A percentile compares a stretch with the other conserved stretches of the same genome.
These are phyloP conservation scores for Pedetes capensis DNA, from an alignment of 2,113 vertebrate genomes.

Conservation along the genomic window DNA sequence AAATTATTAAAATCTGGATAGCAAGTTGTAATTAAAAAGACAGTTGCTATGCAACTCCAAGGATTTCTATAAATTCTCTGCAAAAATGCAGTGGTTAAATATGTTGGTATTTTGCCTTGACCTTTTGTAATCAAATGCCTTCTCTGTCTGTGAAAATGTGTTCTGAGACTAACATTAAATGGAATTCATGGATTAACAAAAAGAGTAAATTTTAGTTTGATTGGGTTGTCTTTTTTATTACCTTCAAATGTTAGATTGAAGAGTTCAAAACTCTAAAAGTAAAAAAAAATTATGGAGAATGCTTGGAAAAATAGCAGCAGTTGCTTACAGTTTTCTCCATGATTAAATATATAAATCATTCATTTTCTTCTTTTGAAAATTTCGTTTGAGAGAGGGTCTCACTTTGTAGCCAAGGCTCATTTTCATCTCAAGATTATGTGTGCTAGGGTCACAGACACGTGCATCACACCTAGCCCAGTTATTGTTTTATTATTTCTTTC, in stretches of 20 bases:
- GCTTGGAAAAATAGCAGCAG: not conserved
- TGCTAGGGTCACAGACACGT: no score
- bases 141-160: constrained; percentile 66
- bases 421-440: no score
- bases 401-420: no score
- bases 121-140: constrained; percentile 81
- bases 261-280: constrained; percentile 60
- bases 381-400: no score
- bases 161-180: constrained; percentile 68
- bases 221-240: constrained; percentile 69
- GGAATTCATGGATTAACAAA: constrained; percentile 44
- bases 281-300: constrained; percentile 54
- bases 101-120: constrained; percentile 81
- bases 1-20: constrained; percentile 83
- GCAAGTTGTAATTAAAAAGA: constrained; percentile 81
- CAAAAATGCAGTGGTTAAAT: constrained; percentile 79
- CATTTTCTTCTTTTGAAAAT: not conserved
- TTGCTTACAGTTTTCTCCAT: constrained; percentile 17
- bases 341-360: not conserved
- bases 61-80: constrained; percentile 69
- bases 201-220: constrained; percentile 8
- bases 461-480: no score
- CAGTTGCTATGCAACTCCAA: constrained; percentile 80
- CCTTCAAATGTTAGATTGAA: constrained; percentile 68
- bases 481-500: not conserved